phyloP scores from a whole-genome alignment of 2,888 invertebrate species.

The Drosophila algonquin region DNA sequence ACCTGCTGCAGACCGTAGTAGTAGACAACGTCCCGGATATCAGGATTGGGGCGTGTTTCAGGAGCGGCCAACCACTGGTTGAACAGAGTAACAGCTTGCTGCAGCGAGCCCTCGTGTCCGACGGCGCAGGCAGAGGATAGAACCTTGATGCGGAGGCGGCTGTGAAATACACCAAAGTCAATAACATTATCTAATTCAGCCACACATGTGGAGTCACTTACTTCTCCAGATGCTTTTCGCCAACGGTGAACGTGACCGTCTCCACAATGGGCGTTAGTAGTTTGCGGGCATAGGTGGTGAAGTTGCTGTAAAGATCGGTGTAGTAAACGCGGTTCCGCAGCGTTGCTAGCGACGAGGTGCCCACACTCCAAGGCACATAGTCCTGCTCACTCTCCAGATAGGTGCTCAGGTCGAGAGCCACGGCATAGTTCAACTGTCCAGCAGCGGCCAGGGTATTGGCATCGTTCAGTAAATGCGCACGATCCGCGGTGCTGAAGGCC shows the following conservation, averaged over 20 bases:
- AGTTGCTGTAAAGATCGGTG: conserved; percentile 85
- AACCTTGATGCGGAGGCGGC: conserved; percentile 87
- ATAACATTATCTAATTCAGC: conserved; percentile 1
- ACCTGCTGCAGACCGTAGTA: conserved; percentile 88
- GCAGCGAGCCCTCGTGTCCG: conserved; percentile 86
- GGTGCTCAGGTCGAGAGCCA: conserved; percentile 88
- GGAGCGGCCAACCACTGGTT: conserved; percentile 86
- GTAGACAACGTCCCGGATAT: conserved; percentile 88
- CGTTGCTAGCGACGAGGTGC: conserved; percentile 84
- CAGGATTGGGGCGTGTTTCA: conserved; percentile 85
- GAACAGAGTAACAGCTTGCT: conserved; percentile 86
- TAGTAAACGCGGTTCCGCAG: conserved; percentile 86
- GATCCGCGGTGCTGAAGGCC: conserved; percentile 87
- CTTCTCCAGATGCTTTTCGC: conserved; percentile 84
- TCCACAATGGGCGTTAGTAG: conserved; percentile 86
- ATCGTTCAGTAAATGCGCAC: conserved; percentile 92
- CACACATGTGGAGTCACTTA: conserved; percentile 39
- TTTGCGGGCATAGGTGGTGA: conserved; percentile 86
- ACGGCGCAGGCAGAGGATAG: conserved; percentile 87
- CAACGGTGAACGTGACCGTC: conserved; percentile 87
- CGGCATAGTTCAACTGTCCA: conserved; percentile 87
- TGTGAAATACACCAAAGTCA: conserved; percentile 72
- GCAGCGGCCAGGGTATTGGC: conserved; percentile 92
- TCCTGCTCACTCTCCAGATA: conserved; percentile 88
- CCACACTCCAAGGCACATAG: conserved; percentile 92